These are phyloP conservation scores for Porites cylindrica DNA, from an alignment of 92 coral and sea anemone species.

Conservation along the genomic window DNA sequence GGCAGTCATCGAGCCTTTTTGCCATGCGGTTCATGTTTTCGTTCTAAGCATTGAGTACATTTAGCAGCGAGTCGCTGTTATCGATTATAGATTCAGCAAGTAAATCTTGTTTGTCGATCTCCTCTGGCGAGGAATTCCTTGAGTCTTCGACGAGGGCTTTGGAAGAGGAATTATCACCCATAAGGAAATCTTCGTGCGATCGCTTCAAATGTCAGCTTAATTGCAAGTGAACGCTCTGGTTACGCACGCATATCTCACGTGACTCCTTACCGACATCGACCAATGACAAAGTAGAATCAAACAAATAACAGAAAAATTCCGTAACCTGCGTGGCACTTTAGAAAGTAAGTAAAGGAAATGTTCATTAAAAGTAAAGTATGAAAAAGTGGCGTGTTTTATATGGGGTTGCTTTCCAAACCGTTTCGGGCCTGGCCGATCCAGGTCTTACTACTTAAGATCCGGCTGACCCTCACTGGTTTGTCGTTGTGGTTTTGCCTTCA, in stretches of 20 bases:
- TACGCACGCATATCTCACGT: slow-evolving; percentile 19
- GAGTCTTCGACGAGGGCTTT: neutral
- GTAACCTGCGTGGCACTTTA: too few species aligned
- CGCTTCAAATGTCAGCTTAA: slow-evolving; percentile 1
- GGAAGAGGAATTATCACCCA: neutral
- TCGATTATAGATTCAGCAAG: slow-evolving; percentile 5
- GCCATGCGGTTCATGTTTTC: slow-evolving; percentile 34
- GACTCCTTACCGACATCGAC: slow-evolving; percentile 24
- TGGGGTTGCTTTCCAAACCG: too few species aligned
- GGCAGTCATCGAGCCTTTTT: neutral
- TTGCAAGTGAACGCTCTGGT: slow-evolving; percentile 19
- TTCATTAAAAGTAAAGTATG: too few species aligned
- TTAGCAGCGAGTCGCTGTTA: slow-evolving; percentile 19
- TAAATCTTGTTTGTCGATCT: neutral
- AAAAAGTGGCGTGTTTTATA: too few species aligned
- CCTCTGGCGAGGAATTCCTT: neutral
- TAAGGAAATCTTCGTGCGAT: neutral
- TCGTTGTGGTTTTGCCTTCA: too few species aligned
- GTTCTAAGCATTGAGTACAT: neutral
- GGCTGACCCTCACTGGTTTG: too few species aligned
- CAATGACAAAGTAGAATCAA: slow-evolving; percentile 16
- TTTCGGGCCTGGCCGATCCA: too few species aligned
- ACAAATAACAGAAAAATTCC: too few species aligned
- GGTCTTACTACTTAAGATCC: too few species aligned
- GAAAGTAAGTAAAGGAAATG: too few species aligned